Evolutionary conservation across 2,113 vertebrate genomes (phyloP).

Genomic region (Pelecanoides urinatrix): DNA sequence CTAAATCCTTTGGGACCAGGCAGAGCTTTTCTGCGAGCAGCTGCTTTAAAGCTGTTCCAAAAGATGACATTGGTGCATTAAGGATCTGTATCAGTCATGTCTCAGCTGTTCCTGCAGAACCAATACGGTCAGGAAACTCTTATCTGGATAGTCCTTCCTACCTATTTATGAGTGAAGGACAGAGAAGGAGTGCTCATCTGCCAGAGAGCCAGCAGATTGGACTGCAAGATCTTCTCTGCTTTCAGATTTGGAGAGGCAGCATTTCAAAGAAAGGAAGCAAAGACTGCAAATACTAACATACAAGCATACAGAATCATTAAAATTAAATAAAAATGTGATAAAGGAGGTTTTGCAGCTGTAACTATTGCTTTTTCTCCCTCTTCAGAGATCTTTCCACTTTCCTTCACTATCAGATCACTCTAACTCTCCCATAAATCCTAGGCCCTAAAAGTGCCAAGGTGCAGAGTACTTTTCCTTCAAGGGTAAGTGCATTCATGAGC

Average conservation of each 20-base stretch:
- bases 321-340: neutral
- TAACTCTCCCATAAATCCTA: neutral
- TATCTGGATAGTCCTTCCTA: neutral
- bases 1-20: neutral
- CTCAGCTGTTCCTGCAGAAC: neutral
- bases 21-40: neutral
- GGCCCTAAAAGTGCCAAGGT: neutral
- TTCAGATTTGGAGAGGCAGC: neutral
- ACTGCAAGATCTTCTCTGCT: neutral
- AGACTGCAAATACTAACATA: neutral
- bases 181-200: neutral
- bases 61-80: neutral
- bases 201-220: fast-evolving
- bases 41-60: neutral
- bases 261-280: neutral
- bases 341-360: neutral
- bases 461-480: neutral
- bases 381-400: neutral
- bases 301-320: neutral
- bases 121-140: neutral
- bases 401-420: neutral
- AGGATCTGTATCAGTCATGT: neutral
- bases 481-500: neutral
- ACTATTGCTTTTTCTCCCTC: neutral
- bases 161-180: neutral